Evolutionary conservation across 2,113 vertebrate genomes (phyloP).

Genomic region (Mola mola): DNA sequence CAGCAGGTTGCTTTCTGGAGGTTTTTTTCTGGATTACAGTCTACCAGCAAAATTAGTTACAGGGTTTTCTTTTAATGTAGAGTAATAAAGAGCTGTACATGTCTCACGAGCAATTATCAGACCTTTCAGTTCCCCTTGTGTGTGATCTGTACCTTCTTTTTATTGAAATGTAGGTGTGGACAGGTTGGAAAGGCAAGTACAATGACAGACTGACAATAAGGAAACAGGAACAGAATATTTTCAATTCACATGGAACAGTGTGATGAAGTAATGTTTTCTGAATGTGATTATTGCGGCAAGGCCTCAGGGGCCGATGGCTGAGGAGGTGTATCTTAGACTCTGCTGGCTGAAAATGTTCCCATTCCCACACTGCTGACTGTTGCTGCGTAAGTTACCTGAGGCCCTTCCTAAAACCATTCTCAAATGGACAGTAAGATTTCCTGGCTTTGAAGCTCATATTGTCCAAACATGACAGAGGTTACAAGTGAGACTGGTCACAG

Average conservation of each 20-base stretch:
- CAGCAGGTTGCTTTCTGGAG: background rate
- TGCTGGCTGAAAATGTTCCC: constrained; percentile 62
- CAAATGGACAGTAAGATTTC: constrained; percentile 57
- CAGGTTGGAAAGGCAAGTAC: no score
- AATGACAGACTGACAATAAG: background rate
- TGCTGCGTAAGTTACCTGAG: constrained; percentile 50
- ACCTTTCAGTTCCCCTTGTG: background rate
- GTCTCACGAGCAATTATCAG: background rate
- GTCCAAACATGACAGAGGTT: constrained; percentile 33
- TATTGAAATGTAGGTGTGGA: no score
- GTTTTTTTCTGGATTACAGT: background rate
- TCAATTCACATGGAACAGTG: constrained; percentile 33
- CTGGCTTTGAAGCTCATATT: constrained; percentile 54
- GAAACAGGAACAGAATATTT: constrained; percentile 22
- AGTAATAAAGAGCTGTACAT: no score
- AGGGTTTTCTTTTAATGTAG: background rate
- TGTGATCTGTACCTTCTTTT: no score
- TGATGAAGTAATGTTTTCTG: constrained; percentile 41
- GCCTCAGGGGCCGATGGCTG: constrained; percentile 27
- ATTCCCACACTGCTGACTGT: constrained; percentile 61
- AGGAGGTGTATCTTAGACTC: constrained; percentile 40
- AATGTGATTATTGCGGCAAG: constrained; percentile 27
- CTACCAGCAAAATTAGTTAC: background rate
- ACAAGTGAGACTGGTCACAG: no score
- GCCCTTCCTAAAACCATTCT: constrained; percentile 52